phyloP scores from a whole-genome alignment of 1,140 invertebrate species.

The Phthorimaea operculella region DNA sequence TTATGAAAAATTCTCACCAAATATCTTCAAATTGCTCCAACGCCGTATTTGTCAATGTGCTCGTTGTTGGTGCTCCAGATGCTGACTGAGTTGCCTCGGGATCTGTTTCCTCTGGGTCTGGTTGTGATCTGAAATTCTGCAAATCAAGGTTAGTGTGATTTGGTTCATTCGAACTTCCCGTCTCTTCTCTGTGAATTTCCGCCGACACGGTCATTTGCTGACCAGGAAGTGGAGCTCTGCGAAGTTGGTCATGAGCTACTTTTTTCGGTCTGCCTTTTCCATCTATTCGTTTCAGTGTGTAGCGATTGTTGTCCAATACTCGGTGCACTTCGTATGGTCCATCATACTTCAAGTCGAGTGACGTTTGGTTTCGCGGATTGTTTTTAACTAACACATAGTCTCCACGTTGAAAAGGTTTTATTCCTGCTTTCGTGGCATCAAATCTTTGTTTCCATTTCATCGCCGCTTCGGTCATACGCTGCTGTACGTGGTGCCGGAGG shows the following conservation, averaged over 20 bases:
- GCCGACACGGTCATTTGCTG: constrained; percentile 14
- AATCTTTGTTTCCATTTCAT: constrained; percentile 10
- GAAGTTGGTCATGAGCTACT: constrained; percentile 16
- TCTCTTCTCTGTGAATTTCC: neutral
- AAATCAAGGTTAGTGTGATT: too few relatives aligned
- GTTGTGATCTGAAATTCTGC: too few relatives aligned
- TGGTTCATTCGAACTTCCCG: too few relatives aligned
- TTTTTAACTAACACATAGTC: constrained; percentile 16
- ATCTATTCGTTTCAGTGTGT: constrained; percentile 8
- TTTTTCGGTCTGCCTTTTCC: constrained; percentile 13
- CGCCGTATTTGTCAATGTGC: too few relatives aligned
- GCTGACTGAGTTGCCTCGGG: too few relatives aligned
- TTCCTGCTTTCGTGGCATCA: constrained; percentile 13
- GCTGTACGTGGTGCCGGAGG: constrained; percentile 3
- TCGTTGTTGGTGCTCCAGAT: too few relatives aligned
- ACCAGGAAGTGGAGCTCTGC: constrained; percentile 9
- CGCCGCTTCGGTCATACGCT: constrained; percentile 12
- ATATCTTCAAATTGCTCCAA: too few relatives aligned
- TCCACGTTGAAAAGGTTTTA: constrained; percentile 10
- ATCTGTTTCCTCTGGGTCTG: too few relatives aligned
- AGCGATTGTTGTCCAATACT: constrained; percentile 15
- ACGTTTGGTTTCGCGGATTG: constrained; percentile 9
- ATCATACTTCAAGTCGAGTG: constrained; percentile 13
- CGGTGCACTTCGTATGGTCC: constrained; percentile 14
- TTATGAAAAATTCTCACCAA: too few relatives aligned